Evolutionary conservation across 2,888 invertebrate species (phyloP), one percentile per base, ranked within the genome.

Genomic region (Lagria hirta): DNA sequence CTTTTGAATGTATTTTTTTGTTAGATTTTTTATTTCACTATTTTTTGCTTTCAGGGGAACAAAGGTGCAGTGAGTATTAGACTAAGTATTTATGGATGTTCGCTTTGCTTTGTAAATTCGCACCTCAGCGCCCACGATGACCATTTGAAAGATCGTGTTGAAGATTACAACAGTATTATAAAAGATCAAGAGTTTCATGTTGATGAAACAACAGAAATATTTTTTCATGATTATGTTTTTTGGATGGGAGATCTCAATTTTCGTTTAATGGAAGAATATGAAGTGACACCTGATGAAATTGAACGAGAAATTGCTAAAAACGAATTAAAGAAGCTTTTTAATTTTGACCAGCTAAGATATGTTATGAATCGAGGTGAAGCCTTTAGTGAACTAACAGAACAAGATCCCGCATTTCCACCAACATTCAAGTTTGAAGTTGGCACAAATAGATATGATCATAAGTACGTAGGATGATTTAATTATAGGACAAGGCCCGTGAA

Each of bases 201-300:
- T 8, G 73, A 76, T 21, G 86, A 88, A 62, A 90, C 89, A 14
- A 78, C 82, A 4, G 86, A 86, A 64, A 93, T 97, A 56, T 79
- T 93, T 54, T 93, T 84, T 67, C 95, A 96, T 65, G 96, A 96
- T 64, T 89, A 92, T 65, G 85, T 92, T 2, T 90, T 94, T 71
- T 93, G 92, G 92, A 81, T 92, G 59, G 93, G 93, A 1, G 93
- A 94, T 66, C 74, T 94, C 13, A 94, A 94, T 70, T 94, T 94
- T 67, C 83, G 94, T 0, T 75, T 88, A 3, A 73, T 81, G 48
- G 83, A 84, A 40, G 82, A 82, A 1, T 73, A 77, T 18, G 76
- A 79, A 3, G 73, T 72, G 49, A 77, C 81, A 12, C 78, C 84
- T 0, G 77, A 80, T 35, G 83, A 84, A 49, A 87, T 93, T n/a